Evolutionary conservation across 2,797 vertebrate genomes (phyloP).

Genomic region (Coreius guichenoti): DNA sequence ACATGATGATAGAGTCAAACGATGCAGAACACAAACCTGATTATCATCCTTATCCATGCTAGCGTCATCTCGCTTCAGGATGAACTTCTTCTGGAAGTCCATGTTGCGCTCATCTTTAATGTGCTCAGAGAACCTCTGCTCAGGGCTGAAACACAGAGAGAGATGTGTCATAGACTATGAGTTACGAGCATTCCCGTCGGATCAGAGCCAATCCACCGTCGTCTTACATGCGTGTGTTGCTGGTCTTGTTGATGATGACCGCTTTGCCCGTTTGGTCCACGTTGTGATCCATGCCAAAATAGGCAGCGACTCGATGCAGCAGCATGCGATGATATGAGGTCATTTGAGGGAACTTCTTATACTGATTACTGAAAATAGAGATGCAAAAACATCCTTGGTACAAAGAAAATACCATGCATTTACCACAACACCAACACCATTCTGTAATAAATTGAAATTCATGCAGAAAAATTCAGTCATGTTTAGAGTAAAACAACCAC

Average conservation of each 20-base stretch:
- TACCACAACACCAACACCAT: not conserved
- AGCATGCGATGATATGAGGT: constrained; percentile 99
- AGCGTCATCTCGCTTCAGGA: constrained; percentile 95
- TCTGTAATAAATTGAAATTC: not conserved
- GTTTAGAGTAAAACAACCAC: not conserved
- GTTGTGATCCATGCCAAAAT: constrained; percentile 99
- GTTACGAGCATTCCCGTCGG: not conserved
- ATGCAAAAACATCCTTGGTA: not conserved
- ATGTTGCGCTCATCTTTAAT: constrained; percentile 96
- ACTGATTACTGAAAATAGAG: constrained; percentile 87
- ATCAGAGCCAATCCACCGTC: not conserved
- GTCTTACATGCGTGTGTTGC: constrained; percentile 95
- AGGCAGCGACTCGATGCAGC: constrained; percentile 96
- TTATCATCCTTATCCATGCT: constrained; percentile 99
- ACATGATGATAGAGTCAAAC: not conserved
- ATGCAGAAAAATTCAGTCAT: not conserved
- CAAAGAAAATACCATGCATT: not conserved
- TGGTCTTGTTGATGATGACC: constrained; percentile 99
- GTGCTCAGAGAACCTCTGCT: constrained; percentile 98
- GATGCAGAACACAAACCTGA: constrained; percentile 79
- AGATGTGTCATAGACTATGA: no score
- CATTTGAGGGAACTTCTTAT: constrained; percentile 99
- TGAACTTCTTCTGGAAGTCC: constrained; percentile 98
- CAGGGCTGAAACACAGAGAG: constrained; percentile 81
- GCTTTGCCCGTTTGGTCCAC: constrained; percentile 99